Conservation (phyloP, 2,113 vertebrate species). For the Helogale parvula region DNA sequence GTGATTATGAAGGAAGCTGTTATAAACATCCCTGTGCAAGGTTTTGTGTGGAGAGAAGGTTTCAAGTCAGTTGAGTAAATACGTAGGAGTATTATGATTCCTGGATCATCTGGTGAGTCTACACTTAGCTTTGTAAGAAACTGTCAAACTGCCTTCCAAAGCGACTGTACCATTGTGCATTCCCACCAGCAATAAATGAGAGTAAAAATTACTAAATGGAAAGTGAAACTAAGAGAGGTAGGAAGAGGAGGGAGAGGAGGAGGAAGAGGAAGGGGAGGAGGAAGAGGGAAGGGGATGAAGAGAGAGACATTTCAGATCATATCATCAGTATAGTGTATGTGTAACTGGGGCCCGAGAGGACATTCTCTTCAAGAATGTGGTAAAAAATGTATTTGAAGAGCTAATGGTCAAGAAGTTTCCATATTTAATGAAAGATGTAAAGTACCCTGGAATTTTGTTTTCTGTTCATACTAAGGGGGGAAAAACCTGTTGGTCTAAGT, state of each 20-base stretch:
- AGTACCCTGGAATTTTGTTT: not conserved
- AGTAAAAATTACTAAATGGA: not conserved
- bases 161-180: not conserved
- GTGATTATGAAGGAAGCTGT: not conserved
- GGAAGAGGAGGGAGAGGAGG: not conserved
- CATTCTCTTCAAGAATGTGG: not conserved
- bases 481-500: not conserved
- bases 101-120: not conserved
- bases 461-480: not conserved
- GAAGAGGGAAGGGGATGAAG: not conserved
- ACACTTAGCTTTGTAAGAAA: not conserved
- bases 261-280: not conserved
- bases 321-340: not conserved
- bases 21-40: not conserved
- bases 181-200: not conserved
- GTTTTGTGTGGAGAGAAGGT: not conserved
- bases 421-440: not conserved
- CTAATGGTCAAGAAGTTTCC: not conserved
- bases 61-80: conserved; percentile 16
- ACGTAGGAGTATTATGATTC: not conserved
- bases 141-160: not conserved
- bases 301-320: not conserved
- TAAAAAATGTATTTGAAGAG: not conserved
- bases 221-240: not conserved
- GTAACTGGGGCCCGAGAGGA: not conserved